phyloP scores from a whole-genome alignment of 2,888 invertebrate species.

The Glomeris marginata region DNA sequence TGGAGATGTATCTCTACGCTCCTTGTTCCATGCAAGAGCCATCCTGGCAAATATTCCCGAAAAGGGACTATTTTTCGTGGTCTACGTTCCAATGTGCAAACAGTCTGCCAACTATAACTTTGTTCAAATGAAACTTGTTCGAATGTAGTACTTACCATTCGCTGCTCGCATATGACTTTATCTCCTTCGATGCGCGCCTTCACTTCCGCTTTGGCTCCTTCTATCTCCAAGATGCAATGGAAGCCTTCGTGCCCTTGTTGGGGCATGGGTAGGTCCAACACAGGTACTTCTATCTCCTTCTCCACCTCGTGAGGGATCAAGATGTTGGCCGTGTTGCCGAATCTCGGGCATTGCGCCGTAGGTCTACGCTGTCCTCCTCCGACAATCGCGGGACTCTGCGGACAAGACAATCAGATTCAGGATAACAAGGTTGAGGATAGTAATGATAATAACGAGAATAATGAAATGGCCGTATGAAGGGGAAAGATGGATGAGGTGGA shows the following conservation, averaged over 20 bases:
- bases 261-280: slow-evolving; percentile 77
- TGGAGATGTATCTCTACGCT: too few species aligned
- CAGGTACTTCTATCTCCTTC: slow-evolving; percentile 74
- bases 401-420: background rate
- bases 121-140: too few species aligned
- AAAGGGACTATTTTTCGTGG: too few species aligned
- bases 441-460: too few species aligned
- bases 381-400: background rate
- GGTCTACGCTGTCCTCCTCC: background rate
- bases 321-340: slow-evolving; percentile 53
- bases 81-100: too few species aligned
- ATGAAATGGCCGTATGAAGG: too few species aligned
- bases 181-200: slow-evolving; percentile 20
- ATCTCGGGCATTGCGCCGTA: slow-evolving; percentile 53
- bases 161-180: slow-evolving; percentile 21
- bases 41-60: too few species aligned
- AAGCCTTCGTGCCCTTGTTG: slow-evolving; percentile 71
- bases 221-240: slow-evolving; percentile 56
- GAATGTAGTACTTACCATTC: slow-evolving; percentile 21
- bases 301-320: slow-evolving; percentile 76
- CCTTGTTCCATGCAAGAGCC: too few species aligned
- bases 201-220: slow-evolving; percentile 23
- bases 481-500: background rate
- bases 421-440: background rate
- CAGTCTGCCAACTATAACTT: too few species aligned